Evolutionary conservation across 2,888 invertebrate genomes (phyloP).

Genomic region (Tryphoninae sp.): DNA sequence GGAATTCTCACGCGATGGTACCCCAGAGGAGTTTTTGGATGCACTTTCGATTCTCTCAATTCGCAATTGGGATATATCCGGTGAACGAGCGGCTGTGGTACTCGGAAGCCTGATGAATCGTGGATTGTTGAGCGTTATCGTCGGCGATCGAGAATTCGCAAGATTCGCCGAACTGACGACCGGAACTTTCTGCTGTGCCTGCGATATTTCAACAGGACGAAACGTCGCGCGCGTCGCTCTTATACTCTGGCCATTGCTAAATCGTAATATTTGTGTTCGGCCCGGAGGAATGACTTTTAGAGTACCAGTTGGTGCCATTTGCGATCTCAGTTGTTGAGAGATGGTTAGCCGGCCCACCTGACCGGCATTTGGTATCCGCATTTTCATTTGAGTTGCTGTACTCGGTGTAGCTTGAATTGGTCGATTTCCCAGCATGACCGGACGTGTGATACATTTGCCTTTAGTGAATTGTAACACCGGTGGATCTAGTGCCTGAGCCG

Average conservation of each 20-base stretch:
- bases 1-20: not conserved
- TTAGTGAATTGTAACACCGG: not conserved
- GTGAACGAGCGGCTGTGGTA: conserved; percentile 5
- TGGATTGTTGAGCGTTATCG: conserved; percentile 32
- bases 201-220: conserved; percentile 7
- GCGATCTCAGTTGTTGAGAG: not conserved
- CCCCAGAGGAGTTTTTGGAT: no score
- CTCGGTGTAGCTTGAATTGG: not conserved
- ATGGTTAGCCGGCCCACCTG: not conserved
- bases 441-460: not conserved
- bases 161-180: not conserved
- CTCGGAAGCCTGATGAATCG: conserved; percentile 4
- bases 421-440: not conserved
- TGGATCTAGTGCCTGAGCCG: not conserved
- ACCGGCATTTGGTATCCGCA: not conserved
- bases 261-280: conserved; percentile 1
- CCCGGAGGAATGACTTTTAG: not conserved
- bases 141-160: not conserved
- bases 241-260: conserved; percentile 17
- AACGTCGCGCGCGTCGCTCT: conserved; percentile 10
- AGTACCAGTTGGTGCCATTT: not conserved
- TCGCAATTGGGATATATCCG: conserved; percentile 18
- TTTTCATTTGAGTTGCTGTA: not conserved
- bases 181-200: not conserved
- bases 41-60: conserved; percentile 9